phyloP scores from a whole-genome alignment of 2,797 vertebrate genomes.

The Manis crassicaudata region DNA sequence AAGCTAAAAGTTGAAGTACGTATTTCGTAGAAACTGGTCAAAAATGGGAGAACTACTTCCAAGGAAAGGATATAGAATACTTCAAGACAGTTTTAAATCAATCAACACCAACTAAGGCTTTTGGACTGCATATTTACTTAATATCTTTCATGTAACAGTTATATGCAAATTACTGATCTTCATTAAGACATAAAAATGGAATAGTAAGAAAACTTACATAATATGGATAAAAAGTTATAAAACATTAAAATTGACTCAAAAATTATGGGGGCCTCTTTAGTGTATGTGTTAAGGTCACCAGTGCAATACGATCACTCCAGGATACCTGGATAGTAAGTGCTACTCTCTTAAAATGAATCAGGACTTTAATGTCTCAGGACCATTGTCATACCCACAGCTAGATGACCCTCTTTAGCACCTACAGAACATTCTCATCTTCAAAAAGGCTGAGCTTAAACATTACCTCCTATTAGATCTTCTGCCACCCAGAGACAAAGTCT shows the following conservation, averaged over 20 bases:
- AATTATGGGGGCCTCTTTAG: not conserved
- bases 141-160: not conserved
- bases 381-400: not conserved
- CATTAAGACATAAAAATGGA: conserved; percentile 35
- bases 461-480: not conserved
- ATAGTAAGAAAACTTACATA: not conserved
- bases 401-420: not conserved
- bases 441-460: not conserved
- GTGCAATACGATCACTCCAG: not conserved
- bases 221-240: not conserved
- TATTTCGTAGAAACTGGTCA: conserved; percentile 27
- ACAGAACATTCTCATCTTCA: not conserved
- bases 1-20: conserved; percentile 35
- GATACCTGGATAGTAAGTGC: not conserved
- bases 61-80: not conserved
- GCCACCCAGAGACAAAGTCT: not conserved
- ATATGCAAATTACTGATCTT: conserved; percentile 2
- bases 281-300: not conserved
- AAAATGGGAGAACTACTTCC: not conserved
- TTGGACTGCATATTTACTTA: not conserved
- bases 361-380: not conserved
- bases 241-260: not conserved
- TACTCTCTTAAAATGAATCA: not conserved
- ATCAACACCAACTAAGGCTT: not conserved
- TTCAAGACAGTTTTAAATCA: conserved; percentile 25